Base-by-base conservation (phyloP, 2,888 invertebrate species). In the Matsumyia berberina region DNA sequence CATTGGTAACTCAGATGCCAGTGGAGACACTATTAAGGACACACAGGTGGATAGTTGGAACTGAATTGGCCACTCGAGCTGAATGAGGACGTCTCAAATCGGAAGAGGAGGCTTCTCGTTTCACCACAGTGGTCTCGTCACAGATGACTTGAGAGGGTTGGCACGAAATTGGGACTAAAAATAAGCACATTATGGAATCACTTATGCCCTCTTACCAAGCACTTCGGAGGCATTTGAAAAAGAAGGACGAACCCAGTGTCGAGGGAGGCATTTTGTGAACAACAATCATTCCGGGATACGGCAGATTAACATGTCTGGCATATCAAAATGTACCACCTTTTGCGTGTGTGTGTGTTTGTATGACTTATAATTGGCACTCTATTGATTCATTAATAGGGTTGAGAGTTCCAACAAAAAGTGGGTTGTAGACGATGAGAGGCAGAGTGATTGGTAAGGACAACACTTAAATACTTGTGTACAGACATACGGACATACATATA, bases 261-360 rank as follows among this genome's bases (percentile, higher is more conserved):
- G 57, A n/a, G 7, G 7, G 42, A 35, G 62, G 42, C 35, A 29
- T 55, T 55, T 73, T 39, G 35, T 55, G 55, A 73, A 73, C 55
- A 73, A 73, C 55, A 73, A 64, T 73, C 44, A n/a, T 24, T 19
- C 35, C 35, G 35, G 55, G 62, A 64, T 33, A 64, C 44, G 44
- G 44, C 17, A 55, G 73, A 73, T 73, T 64, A 64, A 42, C 42
- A 55, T 73, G 73, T 74, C 73, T 74, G 64, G 73, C 46, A 62
- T 33, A 15, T 42, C 19, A 12, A 53, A 73, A 33, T 24, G 53
- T 31, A 44, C 19, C 51, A 33, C 51, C 62, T 60, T 24, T 24
- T 24, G 24, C 24, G 4, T 24, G 24, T 3, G 24, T 24, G 24
- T 24, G 24, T 6, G 8, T 29, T 42, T 42, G 42, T 42, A 19